Evolutionary conservation across 2,113 vertebrate genomes (phyloP), one percentile per base, ranked within the genome.

Genomic region (Diadophis punctatus): DNA sequence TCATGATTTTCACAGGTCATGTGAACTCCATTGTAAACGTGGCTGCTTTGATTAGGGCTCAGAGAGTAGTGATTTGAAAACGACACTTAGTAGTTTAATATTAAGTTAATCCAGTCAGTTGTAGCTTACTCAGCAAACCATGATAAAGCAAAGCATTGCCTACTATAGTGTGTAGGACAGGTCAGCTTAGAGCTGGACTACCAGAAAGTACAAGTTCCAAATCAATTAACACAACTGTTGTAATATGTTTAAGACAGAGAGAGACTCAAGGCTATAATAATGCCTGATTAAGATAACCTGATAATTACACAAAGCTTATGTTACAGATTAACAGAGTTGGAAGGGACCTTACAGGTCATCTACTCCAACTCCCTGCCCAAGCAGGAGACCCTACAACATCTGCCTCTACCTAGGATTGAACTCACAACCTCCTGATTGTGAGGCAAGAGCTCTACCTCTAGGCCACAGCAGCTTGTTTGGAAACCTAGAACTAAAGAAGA

Each of bases 201-300:
- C 0, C 8, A 5, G 56, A 60, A 60, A 60, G 58, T 60, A 27
- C 23, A 58, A 58, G 7, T 27, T 58, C 18, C 8, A 23, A 58
- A 30, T 9, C 9, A 60, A 60, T 60, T 60, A 60, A 11, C 23
- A 1, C 8, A 60, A 60, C 0, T 1, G 25, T 58, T 46, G 52
- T 5, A 0, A 87, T 3, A 34, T 9, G 2, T 0, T 11, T n/a
- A 58, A 43, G 84, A 95, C 55, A 94, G 90, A 95, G 95, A 95
- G 95, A 92, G 90, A 46, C 46, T 90, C 90, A 91, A 43, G 95
- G 91, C 34, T 94, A 90, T 55, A 93, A 93, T 85, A 90, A 60
- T 60, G 88, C 88, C 49, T 51, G 89, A 93, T 51, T 93, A 86
- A 91, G 30, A n/a, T 2, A 74, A 16, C 22, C 20, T 87, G 84